Percentiles rank a stretch among this genome's conserved stretches.
Conservation (phyloP, 2,113 vertebrate species). For the Spilogale gracilis region DNA sequence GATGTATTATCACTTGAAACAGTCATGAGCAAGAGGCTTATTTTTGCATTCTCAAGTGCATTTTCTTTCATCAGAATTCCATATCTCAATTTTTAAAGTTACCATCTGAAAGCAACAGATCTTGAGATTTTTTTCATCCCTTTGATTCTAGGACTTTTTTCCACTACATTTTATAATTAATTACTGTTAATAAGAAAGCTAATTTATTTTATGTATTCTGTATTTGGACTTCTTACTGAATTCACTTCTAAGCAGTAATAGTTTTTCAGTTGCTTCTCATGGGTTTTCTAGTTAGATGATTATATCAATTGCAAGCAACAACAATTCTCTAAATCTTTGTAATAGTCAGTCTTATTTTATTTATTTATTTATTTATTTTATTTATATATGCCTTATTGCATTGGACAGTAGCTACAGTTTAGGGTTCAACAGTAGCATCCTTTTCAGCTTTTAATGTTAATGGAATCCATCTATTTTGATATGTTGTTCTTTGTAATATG, state of each 20-base stretch:
- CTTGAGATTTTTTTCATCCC: neutral
- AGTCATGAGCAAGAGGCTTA: neutral
- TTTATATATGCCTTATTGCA: neutral
- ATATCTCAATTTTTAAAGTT: constrained; percentile 31
- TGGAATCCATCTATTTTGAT: neutral
- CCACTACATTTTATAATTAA: neutral
- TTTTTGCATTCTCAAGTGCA: constrained; percentile 1
- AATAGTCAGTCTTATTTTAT: neutral
- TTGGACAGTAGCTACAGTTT: neutral
- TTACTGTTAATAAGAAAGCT: neutral
- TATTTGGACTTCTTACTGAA: constrained; percentile 14
- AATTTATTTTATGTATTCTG: constrained; percentile 5
- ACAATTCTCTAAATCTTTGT: neutral
- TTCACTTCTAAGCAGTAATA: neutral
- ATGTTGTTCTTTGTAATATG: neutral
- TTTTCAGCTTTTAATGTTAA: neutral
- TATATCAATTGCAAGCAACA: constrained; percentile 25
- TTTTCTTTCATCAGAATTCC: constrained; percentile 18
- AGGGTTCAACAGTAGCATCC: neutral
- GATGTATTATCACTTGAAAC: constrained; percentile 8
- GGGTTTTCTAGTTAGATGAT: neutral
- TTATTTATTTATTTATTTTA: neutral
- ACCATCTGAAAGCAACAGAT: neutral
- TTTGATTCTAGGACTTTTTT: constrained; percentile 22
- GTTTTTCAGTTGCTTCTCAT: neutral